Evolutionary conservation across 2,113 vertebrate species (phyloP).

Genomic region (Tragelaphus buxtoni): DNA sequence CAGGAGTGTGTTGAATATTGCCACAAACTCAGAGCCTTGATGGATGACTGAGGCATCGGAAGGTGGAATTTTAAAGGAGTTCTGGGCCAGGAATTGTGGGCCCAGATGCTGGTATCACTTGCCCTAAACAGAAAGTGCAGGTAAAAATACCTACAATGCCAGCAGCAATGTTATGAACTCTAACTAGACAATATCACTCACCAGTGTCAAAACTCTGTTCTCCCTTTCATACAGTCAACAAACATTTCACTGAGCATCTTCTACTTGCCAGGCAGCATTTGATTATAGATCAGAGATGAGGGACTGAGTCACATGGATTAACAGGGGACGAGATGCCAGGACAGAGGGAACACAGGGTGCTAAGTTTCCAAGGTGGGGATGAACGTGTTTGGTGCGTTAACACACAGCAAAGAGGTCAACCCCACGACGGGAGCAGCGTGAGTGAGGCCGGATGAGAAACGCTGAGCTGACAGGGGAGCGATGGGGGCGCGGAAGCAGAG

Average conservation of each 20-base stretch:
- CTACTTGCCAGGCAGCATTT: not conserved
- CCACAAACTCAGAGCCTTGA: slow-evolving; percentile 58
- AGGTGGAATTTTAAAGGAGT: slow-evolving; percentile 69
- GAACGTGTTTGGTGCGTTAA: not conserved
- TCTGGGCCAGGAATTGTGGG: slow-evolving; percentile 33
- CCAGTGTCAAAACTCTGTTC: not conserved
- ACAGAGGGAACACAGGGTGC: not conserved
- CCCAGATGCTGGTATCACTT: not conserved
- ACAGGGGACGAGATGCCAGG: not conserved
- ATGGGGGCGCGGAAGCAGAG: fast-evolving
- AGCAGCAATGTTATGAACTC: not conserved
- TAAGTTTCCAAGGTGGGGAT: not conserved
- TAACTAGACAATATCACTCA: not conserved
- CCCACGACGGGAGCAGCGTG: too few species aligned
- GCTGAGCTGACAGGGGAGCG: fast-evolving
- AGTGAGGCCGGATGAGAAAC: not conserved
- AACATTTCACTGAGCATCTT: not conserved
- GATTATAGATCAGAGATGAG: not conserved
- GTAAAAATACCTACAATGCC: not conserved
- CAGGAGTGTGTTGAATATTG: slow-evolving; percentile 66
- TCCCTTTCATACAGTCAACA: not conserved
- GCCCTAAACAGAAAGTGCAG: not conserved
- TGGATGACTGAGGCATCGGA: slow-evolving; percentile 64
- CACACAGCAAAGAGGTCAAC: not conserved
- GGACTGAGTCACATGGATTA: not conserved